phyloP scores from a whole-genome alignment of 2,888 invertebrate genomes.

The Frankliniella fusca region DNA sequence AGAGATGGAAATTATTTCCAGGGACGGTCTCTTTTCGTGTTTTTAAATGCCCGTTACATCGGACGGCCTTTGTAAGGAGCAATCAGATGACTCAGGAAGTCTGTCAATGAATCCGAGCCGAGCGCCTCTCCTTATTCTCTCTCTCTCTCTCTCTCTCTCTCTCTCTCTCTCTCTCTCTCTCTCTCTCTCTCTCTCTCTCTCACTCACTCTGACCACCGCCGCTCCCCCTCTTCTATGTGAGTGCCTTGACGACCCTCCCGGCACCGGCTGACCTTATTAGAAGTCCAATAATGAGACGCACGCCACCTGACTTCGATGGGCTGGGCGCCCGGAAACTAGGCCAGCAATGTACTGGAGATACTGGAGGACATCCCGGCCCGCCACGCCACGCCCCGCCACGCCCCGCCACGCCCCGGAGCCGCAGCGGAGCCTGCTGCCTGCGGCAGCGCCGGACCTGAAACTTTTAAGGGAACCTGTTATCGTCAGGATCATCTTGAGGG shows the following conservation, averaged over 20 bases:
- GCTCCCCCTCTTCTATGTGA: not conserved
- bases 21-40: too few relatives aligned
- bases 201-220: not conserved
- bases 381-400: not conserved
- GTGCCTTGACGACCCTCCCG: too few relatives aligned
- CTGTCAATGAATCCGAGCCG: not conserved
- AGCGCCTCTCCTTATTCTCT: not conserved
- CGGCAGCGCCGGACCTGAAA: not conserved
- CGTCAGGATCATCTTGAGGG: not conserved
- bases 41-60: too few relatives aligned
- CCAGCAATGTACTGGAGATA: too few relatives aligned
- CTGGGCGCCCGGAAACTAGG: too few relatives aligned
- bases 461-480: slow-evolving; percentile 3
- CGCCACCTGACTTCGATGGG: too few relatives aligned
- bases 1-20: too few relatives aligned
- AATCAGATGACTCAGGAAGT: too few relatives aligned
- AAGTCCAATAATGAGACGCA: too few relatives aligned
- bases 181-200: not conserved
- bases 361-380: too few relatives aligned
- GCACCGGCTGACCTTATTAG: too few relatives aligned
- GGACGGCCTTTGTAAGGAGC: too few relatives aligned
- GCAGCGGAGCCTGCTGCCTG: not conserved
- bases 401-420: not conserved
- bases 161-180: not conserved
- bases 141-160: not conserved